Conservation (phyloP, 1,140 invertebrate species). For the Panagrolaimus sp. region DNA sequence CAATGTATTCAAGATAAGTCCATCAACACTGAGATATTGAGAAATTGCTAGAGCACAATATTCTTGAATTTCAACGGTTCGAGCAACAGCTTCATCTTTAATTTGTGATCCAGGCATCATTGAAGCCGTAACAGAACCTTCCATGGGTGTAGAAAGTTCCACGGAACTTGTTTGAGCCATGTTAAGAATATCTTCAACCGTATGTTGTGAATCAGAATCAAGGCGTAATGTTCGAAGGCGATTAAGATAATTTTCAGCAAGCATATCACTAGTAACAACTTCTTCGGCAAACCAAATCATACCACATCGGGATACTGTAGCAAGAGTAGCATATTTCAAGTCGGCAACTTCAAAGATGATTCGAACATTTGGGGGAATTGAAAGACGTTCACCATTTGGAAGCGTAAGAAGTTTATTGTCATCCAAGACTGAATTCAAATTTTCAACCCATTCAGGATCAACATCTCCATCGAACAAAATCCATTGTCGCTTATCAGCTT, state of each 20-base stretch:
- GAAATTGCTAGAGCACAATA: conserved; percentile 79
- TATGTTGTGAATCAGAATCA: conserved; percentile 63
- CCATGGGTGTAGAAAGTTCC: conserved; percentile 16
- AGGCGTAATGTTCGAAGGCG: conserved; percentile 79
- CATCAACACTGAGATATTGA: conserved; percentile 81
- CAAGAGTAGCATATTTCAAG: conserved; percentile 92
- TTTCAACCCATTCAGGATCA: conserved; percentile 97
- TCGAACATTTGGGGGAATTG: conserved; percentile 89
- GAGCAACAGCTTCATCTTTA: conserved; percentile 50
- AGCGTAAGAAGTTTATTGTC: conserved; percentile 96
- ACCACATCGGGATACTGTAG: conserved; percentile 96
- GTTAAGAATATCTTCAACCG: conserved; percentile 18
- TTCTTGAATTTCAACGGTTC: conserved; percentile 70
- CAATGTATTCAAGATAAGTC: conserved; percentile 81
- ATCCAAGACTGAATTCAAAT: conserved; percentile 89
- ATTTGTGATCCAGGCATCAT: conserved; percentile 18
- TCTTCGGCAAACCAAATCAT: conserved; percentile 99
- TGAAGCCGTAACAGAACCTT: conserved; percentile 29
- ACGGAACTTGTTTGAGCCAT: conserved; percentile 60
- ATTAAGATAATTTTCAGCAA: conserved; percentile 90
- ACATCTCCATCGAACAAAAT: conserved; percentile 88
- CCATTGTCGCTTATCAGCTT: conserved; percentile 97
- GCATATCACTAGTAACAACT: conserved; percentile 95
- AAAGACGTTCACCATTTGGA: conserved; percentile 95
- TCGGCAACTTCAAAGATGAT: conserved; percentile 99